A percentile compares a stretch with the other conserved stretches of the same genome.
phyloP scores from a whole-genome alignment of 2,888 invertebrate genomes.

The Erpobdella octoculata region DNA sequence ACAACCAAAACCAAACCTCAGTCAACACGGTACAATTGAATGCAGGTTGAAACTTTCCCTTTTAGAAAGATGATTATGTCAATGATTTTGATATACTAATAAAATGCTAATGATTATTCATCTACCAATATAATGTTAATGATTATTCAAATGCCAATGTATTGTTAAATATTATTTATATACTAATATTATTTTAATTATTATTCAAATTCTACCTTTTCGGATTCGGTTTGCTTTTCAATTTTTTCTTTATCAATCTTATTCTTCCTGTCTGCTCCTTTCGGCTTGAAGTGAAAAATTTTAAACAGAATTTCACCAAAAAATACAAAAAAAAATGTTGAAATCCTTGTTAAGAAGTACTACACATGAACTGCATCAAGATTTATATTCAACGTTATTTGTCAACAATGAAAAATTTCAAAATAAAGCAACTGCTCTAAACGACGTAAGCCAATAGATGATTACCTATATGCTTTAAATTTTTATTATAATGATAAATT shows the following conservation, averaged over 20 bases:
- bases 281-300: constrained; percentile 61
- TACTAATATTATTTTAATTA: background rate
- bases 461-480: too few relatives aligned
- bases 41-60: constrained; percentile 85
- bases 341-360: too few relatives aligned
- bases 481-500: background rate
- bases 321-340: background rate
- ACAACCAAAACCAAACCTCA: constrained; percentile 63
- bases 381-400: too few relatives aligned
- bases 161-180: background rate
- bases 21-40: constrained; percentile 88
- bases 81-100: background rate
- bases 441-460: too few relatives aligned
- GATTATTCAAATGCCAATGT: background rate
- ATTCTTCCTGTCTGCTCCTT: constrained; percentile 91
- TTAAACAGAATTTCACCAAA: background rate
- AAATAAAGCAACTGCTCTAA: too few relatives aligned
- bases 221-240: constrained; percentile 57
- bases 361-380: too few relatives aligned
- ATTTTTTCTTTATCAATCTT: constrained; percentile 93
- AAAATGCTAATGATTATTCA: background rate
- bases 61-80: constrained; percentile 34
- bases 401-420: too few relatives aligned
- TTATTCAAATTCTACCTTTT: constrained; percentile 34
- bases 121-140: background rate